Percentiles rank a stretch among this genome's conserved stretches.
phyloP scores from a whole-genome alignment of 2,888 invertebrate species.

The Ophion slaviceki region DNA sequence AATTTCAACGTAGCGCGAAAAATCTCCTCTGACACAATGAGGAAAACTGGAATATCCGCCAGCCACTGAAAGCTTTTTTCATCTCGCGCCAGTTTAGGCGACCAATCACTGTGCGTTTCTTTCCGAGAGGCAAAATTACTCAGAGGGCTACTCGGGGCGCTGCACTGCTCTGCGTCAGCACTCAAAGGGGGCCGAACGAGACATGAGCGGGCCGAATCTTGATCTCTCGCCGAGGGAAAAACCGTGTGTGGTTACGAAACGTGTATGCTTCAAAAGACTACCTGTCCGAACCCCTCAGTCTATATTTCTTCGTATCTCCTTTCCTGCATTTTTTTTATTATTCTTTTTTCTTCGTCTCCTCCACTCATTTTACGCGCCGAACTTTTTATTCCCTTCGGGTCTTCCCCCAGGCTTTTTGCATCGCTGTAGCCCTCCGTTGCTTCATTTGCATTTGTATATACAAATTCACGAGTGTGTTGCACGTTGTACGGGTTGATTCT shows the following conservation, averaged over 20 bases:
- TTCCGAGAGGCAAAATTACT: slow-evolving; percentile 13
- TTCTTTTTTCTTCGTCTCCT: background rate
- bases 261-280: slow-evolving; percentile 59
- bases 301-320: slow-evolving; percentile 33
- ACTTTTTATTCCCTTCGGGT: slow-evolving; percentile 5
- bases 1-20: too few species aligned
- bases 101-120: too few species aligned
- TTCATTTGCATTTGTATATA: slow-evolving; percentile 45
- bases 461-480: slow-evolving; percentile 4
- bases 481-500: background rate
- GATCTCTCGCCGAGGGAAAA: slow-evolving; percentile 9
- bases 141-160: background rate
- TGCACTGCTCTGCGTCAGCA: slow-evolving; percentile 10
- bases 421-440: background rate
- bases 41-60: too few species aligned
- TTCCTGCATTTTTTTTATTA: background rate
- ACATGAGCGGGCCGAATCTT: slow-evolving; percentile 30
- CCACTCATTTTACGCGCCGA: background rate
- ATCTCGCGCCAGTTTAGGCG: too few species aligned
- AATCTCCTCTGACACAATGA: too few species aligned
- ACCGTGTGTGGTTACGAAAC: background rate
- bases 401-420: background rate
- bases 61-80: too few species aligned
- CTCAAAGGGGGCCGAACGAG: slow-evolving; percentile 56
- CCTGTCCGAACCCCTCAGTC: slow-evolving; percentile 54